Conservation (phyloP, 2,888 invertebrate species). For the Mythimna albipuncta region DNA sequence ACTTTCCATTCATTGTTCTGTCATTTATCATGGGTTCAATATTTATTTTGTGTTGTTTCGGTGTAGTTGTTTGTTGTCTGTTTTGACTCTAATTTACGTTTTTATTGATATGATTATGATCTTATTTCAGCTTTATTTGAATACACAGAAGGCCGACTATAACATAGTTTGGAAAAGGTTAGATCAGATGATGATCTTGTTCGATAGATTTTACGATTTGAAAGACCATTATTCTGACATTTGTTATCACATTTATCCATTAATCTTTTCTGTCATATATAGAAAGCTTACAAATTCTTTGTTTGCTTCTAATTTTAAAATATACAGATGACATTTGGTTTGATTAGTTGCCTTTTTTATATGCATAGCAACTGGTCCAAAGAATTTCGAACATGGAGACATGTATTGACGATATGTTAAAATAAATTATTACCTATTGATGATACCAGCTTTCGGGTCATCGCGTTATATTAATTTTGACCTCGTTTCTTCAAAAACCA, state of each 20-base stretch:
- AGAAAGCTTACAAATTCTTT: background rate
- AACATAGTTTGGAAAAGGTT: background rate
- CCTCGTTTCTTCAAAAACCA: too few relatives aligned
- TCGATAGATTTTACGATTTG: background rate
- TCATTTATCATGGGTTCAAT: conserved; percentile 64
- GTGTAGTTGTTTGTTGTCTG: conserved; percentile 13
- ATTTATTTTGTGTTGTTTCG: conserved; percentile 38
- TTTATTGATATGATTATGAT: background rate
- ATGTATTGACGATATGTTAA: too few relatives aligned
- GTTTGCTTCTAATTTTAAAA: too few relatives aligned
- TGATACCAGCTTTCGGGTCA: too few relatives aligned
- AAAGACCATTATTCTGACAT: background rate
- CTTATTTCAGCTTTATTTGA: background rate
- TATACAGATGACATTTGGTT: too few relatives aligned
- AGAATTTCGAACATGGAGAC: too few relatives aligned
- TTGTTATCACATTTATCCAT: background rate
- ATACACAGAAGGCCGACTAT: too few relatives aligned
- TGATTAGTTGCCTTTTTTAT: too few relatives aligned
- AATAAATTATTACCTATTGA: too few relatives aligned
- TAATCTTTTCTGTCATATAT: background rate
- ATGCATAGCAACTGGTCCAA: too few relatives aligned
- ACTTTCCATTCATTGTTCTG: conserved; percentile 61
- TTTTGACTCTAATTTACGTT: background rate
- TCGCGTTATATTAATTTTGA: too few relatives aligned
- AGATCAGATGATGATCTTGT: background rate